These are phyloP conservation scores for Nicator chloris DNA, from an alignment of 2,113 vertebrate genomes.

Conservation along the genomic window DNA sequence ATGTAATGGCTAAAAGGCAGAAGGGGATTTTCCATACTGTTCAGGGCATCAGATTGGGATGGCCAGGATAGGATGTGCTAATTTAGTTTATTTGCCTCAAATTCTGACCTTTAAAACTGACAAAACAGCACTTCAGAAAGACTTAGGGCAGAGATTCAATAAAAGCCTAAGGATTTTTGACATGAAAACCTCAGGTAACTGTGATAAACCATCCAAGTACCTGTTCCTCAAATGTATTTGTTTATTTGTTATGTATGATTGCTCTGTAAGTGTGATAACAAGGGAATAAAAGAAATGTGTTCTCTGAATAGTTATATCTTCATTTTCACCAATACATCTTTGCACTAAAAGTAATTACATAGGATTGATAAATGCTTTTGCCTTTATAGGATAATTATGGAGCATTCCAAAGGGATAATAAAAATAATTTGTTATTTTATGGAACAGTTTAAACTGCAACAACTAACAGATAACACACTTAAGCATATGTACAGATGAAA, in stretches of 20 bases:
- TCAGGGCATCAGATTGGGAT: not conserved
- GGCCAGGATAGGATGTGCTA: not conserved
- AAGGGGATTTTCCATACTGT: not conserved
- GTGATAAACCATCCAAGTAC: not conserved
- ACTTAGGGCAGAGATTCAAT: not conserved
- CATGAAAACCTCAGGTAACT: not conserved
- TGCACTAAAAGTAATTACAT: not conserved
- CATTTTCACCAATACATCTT: not conserved
- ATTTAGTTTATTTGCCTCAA: not conserved
- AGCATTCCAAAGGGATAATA: not conserved
- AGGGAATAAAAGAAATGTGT: not conserved
- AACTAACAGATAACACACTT: not conserved
- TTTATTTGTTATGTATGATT: not conserved
- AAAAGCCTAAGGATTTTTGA: not conserved
- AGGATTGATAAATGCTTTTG: slow-evolving; percentile 4
- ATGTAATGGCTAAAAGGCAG: not conserved
- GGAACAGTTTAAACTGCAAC: not conserved
- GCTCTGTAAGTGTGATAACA: not conserved
- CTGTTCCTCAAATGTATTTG: not conserved
- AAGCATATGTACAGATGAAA: not conserved
- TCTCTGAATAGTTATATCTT: not conserved
- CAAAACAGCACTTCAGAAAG: not conserved
- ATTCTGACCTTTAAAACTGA: not conserved
- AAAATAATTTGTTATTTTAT: not conserved
- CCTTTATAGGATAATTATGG: not conserved